A percentile compares a stretch with the other conserved stretches of the same genome.
These are phyloP conservation scores for Chaenogobius annularis DNA, from an alignment of 2,113 vertebrate species.

Conservation along the genomic window DNA sequence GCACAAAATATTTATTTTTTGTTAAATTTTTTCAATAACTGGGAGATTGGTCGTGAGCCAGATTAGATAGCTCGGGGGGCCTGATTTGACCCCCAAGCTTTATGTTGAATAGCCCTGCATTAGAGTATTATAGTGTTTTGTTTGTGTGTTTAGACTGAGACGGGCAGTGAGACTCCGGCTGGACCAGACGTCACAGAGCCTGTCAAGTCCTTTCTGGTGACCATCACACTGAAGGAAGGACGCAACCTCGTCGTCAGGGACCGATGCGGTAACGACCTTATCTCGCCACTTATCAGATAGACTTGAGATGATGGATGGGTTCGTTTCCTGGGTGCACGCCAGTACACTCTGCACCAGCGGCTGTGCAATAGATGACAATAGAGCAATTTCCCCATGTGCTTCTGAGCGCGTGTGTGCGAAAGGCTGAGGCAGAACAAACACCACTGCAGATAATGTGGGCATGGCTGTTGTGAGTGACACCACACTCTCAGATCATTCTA, in stretches of 20 bases:
- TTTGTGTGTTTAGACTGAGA: constrained; percentile 52
- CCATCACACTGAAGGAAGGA: constrained; percentile 90
- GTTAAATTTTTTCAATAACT: no score
- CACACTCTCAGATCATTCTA: neutral
- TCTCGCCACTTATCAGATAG: neutral
- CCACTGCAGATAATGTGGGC: neutral
- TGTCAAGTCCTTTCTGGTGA: constrained; percentile 83
- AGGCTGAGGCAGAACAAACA: neutral
- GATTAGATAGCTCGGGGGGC: no score
- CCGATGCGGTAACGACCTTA: constrained; percentile 85
- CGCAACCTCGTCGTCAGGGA: constrained; percentile 91
- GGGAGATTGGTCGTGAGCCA: no score
- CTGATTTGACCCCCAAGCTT: no score
- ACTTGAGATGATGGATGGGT: neutral
- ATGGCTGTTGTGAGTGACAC: neutral
- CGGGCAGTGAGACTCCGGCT: constrained; percentile 26
- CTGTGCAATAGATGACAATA: neutral
- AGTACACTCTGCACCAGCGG: neutral
- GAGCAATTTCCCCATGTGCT: neutral
- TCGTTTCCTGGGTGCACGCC: neutral
- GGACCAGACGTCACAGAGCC: constrained; percentile 21
- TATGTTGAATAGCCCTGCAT: no score
- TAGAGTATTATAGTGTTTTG: neutral
- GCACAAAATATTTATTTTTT: no score
- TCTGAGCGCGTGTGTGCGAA: neutral